These are phyloP conservation scores for Mnemiopsis leidyi DNA, from an alignment of 37 sponge, comb jelly and placozoan species.

Conservation along the genomic window DNA sequence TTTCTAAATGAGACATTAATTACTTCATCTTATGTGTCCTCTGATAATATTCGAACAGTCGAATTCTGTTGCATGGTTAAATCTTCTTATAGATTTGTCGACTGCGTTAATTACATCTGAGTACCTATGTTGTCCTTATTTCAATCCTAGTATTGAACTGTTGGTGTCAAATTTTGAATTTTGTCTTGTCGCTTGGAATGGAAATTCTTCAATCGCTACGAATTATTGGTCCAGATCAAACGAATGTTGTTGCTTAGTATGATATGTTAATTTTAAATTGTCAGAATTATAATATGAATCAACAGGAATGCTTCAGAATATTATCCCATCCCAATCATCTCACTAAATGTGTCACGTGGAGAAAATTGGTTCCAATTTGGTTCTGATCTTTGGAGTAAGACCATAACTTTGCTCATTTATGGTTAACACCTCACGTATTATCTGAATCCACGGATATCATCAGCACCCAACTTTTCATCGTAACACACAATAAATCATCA, in stretches of 20 bases:
- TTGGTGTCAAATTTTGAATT: not conserved
- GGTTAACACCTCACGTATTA: not conserved
- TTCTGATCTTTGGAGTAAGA: not conserved
- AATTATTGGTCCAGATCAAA: not conserved
- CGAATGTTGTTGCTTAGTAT: not conserved
- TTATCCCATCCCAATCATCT: too few relatives aligned
- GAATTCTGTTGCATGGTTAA: too few relatives aligned
- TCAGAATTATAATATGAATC: not conserved
- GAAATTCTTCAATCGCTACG: not conserved
- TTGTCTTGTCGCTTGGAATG: not conserved
- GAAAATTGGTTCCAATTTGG: not conserved
- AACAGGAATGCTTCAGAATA: not conserved
- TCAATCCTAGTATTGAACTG: too few relatives aligned
- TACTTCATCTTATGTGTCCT: too few relatives aligned
- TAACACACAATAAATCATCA: too few relatives aligned
- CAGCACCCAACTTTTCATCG: too few relatives aligned
- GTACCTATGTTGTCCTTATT: too few relatives aligned
- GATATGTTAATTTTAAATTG: not conserved
- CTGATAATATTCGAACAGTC: too few relatives aligned
- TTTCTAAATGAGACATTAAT: too few relatives aligned
- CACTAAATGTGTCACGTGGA: not conserved
- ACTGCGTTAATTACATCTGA: too few relatives aligned
- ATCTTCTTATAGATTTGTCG: too few relatives aligned
- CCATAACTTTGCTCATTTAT: not conserved
- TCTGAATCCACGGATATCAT: not conserved